phyloP scores from a whole-genome alignment of 2,888 invertebrate species.

The Reticulitermes lucifugus region DNA sequence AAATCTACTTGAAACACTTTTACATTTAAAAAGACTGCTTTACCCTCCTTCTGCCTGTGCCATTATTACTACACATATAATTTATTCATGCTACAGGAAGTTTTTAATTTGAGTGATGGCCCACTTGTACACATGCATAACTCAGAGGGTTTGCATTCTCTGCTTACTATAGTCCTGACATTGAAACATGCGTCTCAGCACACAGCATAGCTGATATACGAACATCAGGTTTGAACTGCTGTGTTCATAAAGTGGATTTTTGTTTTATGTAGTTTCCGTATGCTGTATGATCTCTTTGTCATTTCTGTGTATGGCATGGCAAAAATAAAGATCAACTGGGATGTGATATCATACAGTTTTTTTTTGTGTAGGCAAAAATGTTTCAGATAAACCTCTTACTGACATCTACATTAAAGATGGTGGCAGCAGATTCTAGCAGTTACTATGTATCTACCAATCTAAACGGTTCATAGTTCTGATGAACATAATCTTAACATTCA shows the following conservation, averaged over 20 bases:
- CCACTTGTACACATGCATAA: not conserved
- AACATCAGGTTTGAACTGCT: not conserved
- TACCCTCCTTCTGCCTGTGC: not conserved
- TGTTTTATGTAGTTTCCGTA: not conserved
- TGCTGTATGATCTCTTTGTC: not conserved
- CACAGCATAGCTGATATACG: not conserved
- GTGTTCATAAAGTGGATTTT: not conserved
- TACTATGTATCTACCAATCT: no score
- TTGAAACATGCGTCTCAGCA: not conserved
- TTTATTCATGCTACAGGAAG: constrained; percentile 15
- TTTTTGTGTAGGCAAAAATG: not conserved
- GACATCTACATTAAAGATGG: no score
- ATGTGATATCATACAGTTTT: not conserved
- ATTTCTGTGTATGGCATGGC: not conserved
- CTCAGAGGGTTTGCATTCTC: not conserved
- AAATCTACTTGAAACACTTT: not conserved
- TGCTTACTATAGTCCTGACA: not conserved
- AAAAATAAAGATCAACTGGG: not conserved
- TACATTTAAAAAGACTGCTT: not conserved
- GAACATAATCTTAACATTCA: no score
- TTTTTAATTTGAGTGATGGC: constrained; percentile 23
- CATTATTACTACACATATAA: not conserved
- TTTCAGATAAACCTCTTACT: no score
- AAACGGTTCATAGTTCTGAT: no score
- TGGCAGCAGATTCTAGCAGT: no score